Evolutionary conservation across 2,888 invertebrate genomes (phyloP).

Genomic region (Drosophila colorata): DNA sequence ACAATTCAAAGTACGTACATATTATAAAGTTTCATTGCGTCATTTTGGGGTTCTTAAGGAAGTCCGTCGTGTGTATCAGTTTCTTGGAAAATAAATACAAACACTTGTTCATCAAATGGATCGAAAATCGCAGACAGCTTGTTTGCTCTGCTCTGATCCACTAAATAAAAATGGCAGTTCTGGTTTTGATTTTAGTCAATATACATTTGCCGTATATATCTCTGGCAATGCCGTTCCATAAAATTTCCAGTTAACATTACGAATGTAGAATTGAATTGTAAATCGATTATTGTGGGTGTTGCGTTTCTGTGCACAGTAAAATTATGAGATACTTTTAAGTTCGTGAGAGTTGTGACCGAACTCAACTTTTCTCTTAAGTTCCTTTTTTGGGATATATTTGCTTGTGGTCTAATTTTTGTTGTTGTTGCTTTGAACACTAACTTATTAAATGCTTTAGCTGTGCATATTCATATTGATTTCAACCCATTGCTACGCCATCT

Average conservation of each 20-base stretch:
- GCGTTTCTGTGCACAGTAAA: conserved; percentile 40
- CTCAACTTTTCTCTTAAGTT: conserved; percentile 11
- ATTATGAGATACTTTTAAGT: conserved; percentile 68
- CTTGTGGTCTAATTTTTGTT: conserved; percentile 26
- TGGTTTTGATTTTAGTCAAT: conserved; percentile 40
- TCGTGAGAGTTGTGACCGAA: conserved; percentile 11
- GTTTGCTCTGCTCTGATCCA: conserved; percentile 41
- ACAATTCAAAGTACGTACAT: conserved; percentile 68
- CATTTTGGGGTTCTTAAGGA: conserved; percentile 37
- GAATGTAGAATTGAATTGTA: conserved; percentile 2
- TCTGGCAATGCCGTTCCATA: conserved; percentile 4
- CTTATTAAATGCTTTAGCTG: conserved; percentile 68
- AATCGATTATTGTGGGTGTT: conserved; percentile 42
- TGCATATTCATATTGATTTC: conserved; percentile 43
- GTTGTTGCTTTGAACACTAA: conserved; percentile 47
- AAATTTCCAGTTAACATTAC: background rate
- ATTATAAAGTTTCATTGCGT: conserved; percentile 45
- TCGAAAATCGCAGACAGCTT: conserved; percentile 36
- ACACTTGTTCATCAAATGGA: conserved; percentile 40
- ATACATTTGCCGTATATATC: conserved; percentile 6
- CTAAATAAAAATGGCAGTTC: conserved; percentile 79
- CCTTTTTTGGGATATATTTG: conserved; percentile 18
- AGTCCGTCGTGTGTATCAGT: conserved; percentile 29
- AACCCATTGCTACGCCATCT: conserved; percentile 35
- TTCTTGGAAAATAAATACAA: conserved; percentile 51